These are phyloP conservation scores for Cosmopolites sordidus DNA, from an alignment of 2,888 invertebrate genomes.

Conservation along the genomic window DNA sequence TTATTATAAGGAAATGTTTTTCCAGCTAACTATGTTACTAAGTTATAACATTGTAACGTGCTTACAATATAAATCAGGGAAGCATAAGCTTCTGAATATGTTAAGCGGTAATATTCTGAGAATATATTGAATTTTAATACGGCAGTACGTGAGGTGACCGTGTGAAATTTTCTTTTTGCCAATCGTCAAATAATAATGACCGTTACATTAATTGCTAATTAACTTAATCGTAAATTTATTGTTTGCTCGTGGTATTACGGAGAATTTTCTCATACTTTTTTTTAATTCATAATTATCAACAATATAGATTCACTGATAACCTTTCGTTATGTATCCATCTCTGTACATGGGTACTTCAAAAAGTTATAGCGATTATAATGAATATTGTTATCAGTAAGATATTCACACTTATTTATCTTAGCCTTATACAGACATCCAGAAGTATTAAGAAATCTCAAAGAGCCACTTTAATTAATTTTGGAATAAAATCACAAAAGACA, in stretches of 20 bases:
- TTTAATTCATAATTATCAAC: slow-evolving; percentile 1
- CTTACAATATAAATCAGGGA: slow-evolving; percentile 19
- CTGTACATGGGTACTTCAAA: no score
- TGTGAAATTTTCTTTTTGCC: slow-evolving; percentile 31
- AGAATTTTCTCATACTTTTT: slow-evolving; percentile 2
- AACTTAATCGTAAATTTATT: slow-evolving; percentile 19
- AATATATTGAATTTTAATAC: slow-evolving; percentile 37
- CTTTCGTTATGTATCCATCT: no score
- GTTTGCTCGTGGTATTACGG: slow-evolving; percentile 3
- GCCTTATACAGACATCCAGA: no score
- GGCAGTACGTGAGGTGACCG: slow-evolving; percentile 31
- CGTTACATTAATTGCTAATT: slow-evolving; percentile 19
- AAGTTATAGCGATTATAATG: no score
- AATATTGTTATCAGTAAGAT: no score
- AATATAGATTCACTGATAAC: not conserved
- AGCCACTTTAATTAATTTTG: no score
- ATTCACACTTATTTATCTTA: no score
- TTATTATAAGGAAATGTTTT: slow-evolving; percentile 24
- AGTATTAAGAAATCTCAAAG: no score
- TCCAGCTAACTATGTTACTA: slow-evolving; percentile 29
- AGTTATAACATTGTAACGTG: slow-evolving; percentile 26
- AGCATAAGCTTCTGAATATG: slow-evolving; percentile 26
- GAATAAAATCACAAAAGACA: no score
- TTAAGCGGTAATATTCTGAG: slow-evolving; percentile 33
- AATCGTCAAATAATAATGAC: slow-evolving; percentile 23